Evolutionary conservation across 2,888 invertebrate genomes (phyloP).

Genomic region (Polydrusus cervinus): DNA sequence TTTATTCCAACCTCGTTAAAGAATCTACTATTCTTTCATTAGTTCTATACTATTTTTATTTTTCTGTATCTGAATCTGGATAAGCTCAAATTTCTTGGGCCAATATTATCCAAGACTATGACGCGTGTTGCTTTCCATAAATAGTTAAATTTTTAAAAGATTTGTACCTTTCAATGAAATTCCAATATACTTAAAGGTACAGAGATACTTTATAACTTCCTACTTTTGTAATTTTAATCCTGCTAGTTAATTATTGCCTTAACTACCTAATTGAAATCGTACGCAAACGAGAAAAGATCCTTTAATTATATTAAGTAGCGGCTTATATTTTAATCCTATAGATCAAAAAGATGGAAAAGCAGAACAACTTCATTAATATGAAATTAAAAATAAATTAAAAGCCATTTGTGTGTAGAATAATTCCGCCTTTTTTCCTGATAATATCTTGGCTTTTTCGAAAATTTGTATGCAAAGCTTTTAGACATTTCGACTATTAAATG

Average conservation of each 20-base stretch:
- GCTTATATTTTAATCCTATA: conserved; percentile 13
- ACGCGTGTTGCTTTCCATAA: no score
- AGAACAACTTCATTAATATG: conserved; percentile 23
- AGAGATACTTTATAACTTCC: not conserved
- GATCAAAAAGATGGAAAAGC: conserved; percentile 21
- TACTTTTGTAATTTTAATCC: conserved; percentile 1
- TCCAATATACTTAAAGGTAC: no score
- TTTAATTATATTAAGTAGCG: conserved; percentile 20
- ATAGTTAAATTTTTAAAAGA: no score
- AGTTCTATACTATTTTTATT: no score
- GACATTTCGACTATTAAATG: not conserved
- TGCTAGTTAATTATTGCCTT: conserved; percentile 16
- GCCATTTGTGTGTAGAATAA: conserved; percentile 18
- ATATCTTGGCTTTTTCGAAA: conserved; percentile 12
- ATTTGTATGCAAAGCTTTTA: conserved; percentile 3
- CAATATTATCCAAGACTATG: no score
- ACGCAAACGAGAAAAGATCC: conserved; percentile 18
- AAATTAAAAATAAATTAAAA: conserved; percentile 16
- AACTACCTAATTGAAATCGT: conserved; percentile 23
- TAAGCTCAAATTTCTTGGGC: no score
- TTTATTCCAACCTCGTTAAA: no score
- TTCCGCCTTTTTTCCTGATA: conserved; percentile 1
- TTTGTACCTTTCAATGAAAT: no score
- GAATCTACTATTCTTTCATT: no score
- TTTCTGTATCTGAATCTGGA: no score